Evolutionary conservation across 2,113 vertebrate genomes (phyloP).

Genomic region (Zosterops japonicus): DNA sequence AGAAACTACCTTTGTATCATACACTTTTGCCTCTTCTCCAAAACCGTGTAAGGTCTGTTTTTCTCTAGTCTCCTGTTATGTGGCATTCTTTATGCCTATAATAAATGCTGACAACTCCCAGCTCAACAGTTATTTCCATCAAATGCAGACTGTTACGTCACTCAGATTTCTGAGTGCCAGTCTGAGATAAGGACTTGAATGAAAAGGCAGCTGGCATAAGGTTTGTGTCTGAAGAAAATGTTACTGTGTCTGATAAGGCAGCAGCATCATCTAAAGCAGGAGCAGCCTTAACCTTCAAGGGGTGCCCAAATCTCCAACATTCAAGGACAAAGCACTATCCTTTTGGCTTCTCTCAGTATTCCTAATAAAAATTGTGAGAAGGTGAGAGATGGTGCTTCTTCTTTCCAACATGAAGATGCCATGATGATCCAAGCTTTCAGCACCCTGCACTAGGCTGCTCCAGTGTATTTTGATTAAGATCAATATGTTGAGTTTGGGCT

Average conservation of each 20-base stretch:
- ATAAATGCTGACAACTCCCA: constrained; percentile 13
- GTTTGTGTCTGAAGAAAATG: neutral
- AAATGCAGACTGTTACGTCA: neutral
- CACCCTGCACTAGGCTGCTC: neutral
- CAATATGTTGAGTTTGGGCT: neutral
- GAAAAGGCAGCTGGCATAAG: constrained; percentile 10
- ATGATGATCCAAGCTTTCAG: neutral
- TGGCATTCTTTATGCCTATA: neutral
- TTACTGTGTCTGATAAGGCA: neutral
- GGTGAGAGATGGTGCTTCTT: neutral
- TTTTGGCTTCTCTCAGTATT: neutral
- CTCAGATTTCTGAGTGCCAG: neutral
- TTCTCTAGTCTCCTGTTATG: neutral
- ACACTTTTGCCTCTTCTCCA: neutral
- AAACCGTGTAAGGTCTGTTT: neutral
- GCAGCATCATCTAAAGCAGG: neutral
- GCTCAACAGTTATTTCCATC: constrained; percentile 9
- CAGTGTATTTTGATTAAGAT: neutral
- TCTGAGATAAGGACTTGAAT: constrained; percentile 7
- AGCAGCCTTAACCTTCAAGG: neutral
- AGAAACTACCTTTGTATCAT: neutral
- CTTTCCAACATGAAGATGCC: neutral
- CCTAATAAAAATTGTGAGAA: neutral
- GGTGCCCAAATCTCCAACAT: neutral
- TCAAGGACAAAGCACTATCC: neutral